Conservation (phyloP, 1,140 invertebrate species). For the Panagrolaimus sp. region DNA sequence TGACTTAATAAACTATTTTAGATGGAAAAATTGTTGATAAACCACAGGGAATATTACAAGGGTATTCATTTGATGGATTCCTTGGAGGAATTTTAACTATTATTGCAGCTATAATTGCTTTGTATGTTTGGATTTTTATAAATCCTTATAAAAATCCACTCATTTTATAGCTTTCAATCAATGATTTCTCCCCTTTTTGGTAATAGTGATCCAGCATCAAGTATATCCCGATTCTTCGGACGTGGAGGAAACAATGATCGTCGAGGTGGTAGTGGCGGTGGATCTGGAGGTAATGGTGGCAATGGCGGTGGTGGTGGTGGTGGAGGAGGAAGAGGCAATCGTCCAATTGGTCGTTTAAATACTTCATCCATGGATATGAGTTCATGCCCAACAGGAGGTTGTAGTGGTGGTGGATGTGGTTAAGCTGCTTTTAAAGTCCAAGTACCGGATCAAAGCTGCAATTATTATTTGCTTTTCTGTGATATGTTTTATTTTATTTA, state of each 20-base stretch:
- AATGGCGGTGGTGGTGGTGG: background rate
- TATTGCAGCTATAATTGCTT: too few relatives aligned
- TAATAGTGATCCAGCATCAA: background rate
- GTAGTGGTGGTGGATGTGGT: background rate
- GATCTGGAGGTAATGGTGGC: conserved; percentile 10
- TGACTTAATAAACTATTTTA: too few relatives aligned
- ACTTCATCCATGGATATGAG: conserved; percentile 10
- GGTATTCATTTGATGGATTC: too few relatives aligned
- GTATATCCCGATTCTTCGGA: background rate
- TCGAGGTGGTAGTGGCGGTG: background rate
- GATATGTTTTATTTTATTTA: too few relatives aligned
- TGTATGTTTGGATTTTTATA: too few relatives aligned
- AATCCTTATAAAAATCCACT: too few relatives aligned
- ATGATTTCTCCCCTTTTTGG: background rate
- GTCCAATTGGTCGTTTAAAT: conserved; percentile 10
- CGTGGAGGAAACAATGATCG: background rate
- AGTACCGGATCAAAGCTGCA: too few relatives aligned
- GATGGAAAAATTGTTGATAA: too few relatives aligned
- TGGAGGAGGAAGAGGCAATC: background rate
- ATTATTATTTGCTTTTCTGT: too few relatives aligned
- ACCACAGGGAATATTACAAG: too few relatives aligned
- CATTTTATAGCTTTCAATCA: background rate
- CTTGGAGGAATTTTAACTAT: too few relatives aligned
- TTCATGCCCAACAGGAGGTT: conserved; percentile 3
- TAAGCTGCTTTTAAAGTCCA: too few relatives aligned